These are phyloP conservation scores for Phylloscopus whistleri DNA, from an alignment of 2,113 vertebrate genomes.

Conservation along the genomic window DNA sequence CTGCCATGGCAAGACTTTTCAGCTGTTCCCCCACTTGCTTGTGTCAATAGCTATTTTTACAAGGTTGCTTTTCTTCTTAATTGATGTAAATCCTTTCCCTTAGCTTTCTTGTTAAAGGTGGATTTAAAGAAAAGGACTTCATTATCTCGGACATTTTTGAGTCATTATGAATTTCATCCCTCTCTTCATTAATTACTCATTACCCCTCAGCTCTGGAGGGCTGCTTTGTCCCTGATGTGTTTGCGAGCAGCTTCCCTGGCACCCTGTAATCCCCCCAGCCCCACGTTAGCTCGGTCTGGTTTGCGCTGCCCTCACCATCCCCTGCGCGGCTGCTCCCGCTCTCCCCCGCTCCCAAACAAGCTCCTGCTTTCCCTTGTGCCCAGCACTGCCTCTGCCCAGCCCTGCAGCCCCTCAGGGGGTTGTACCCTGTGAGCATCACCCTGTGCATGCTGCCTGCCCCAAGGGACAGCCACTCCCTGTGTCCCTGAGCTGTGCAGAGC, in stretches of 20 bases:
- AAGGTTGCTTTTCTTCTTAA: slow-evolving; percentile 56
- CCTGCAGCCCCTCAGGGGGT: accelerated
- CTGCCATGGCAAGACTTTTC: background rate
- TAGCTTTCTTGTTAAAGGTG: slow-evolving; percentile 70
- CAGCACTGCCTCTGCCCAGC: accelerated
- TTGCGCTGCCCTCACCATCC: slow-evolving; percentile 19
- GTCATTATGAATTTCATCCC: slow-evolving; percentile 61
- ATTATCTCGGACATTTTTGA: slow-evolving; percentile 58
- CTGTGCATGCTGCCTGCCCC: background rate
- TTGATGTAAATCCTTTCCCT: slow-evolving; percentile 70
- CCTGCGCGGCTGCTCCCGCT: background rate
- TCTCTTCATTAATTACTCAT: slow-evolving; percentile 64
- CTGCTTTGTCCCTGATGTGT: slow-evolving; percentile 40
- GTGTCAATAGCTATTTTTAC: slow-evolving; percentile 56
- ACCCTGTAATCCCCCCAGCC: slow-evolving; percentile 53
- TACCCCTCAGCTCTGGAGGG: slow-evolving; percentile 40
- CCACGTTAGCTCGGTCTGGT: slow-evolving; percentile 48
- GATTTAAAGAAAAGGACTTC: slow-evolving; percentile 68
- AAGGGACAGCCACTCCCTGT: background rate
- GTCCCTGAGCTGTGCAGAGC: background rate
- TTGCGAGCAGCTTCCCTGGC: slow-evolving; percentile 51
- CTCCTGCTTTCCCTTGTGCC: background rate
- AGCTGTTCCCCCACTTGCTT: background rate
- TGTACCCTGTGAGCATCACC: background rate
- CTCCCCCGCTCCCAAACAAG: accelerated